Evolutionary conservation across 2,113 vertebrate species (phyloP).

Genomic region (Sceloporus undulatus): DNA sequence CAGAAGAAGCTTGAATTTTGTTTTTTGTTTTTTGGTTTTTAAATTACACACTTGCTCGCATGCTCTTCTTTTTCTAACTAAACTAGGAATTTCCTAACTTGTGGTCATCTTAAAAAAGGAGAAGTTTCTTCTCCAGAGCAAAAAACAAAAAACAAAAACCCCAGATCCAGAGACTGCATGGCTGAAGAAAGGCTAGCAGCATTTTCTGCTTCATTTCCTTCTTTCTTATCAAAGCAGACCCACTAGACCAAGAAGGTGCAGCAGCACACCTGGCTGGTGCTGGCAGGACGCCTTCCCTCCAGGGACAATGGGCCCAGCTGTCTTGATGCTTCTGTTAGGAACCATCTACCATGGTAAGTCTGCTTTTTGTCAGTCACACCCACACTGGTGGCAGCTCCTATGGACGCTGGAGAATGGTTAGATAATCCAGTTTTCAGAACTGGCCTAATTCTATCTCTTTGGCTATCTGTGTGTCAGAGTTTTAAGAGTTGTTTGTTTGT

Average conservation of each 20-base stretch:
- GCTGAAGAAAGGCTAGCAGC: neutral
- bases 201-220: neutral
- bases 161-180: neutral
- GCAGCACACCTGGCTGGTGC: neutral
- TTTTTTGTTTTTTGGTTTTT: neutral
- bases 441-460: neutral
- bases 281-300: neutral
- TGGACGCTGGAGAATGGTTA: neutral
- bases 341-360: constrained; percentile 74
- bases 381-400: rapidly evolving
- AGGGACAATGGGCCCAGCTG: constrained; percentile 67
- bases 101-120: constrained; percentile 70
- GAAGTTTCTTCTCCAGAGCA: constrained; percentile 59
- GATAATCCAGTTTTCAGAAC: neutral
- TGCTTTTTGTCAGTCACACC: neutral
- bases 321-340: constrained; percentile 66
- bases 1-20: too few relatives aligned
- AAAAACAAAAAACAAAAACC: rapidly evolving
- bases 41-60: too few relatives aligned
- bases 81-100: constrained; percentile 71
- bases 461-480: too few relatives aligned
- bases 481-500: too few relatives aligned
- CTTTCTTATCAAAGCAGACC: constrained; percentile 14
- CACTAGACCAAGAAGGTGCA: neutral
- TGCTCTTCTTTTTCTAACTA: constrained; percentile 39